Evolutionary conservation across 2,113 vertebrate genomes (phyloP).

Genomic region (Sinocyclocheilus anshuiensis): DNA sequence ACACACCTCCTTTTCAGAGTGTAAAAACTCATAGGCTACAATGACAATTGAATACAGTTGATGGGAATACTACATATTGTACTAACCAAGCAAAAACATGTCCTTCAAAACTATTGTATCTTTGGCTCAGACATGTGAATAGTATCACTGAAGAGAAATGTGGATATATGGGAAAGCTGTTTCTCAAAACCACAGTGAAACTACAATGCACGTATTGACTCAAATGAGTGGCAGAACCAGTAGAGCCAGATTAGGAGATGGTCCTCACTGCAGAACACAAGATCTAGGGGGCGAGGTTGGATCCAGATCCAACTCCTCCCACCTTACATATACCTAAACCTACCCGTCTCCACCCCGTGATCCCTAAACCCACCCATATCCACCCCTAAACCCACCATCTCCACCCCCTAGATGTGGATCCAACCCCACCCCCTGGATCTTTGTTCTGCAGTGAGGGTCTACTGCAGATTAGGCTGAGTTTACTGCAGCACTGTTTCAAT

Average conservation of each 20-base stretch:
- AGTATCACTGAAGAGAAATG: conserved; percentile 15
- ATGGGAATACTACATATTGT: neutral
- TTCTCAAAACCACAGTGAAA: conserved; percentile 74
- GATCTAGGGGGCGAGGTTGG: too few species aligned
- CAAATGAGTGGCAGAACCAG: conserved; percentile 74
- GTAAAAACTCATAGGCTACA: neutral
- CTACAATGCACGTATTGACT: conserved; percentile 67
- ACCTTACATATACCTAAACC: too few species aligned
- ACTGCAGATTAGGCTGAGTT: conserved; percentile 45
- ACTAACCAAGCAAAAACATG: neutral
- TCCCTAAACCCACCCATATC: too few species aligned
- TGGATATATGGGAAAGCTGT: conserved; percentile 63
- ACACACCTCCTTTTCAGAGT: neutral
- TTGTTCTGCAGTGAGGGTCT: too few species aligned
- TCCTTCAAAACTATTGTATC: neutral
- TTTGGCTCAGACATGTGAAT: neutral
- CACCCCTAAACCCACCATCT: too few species aligned
- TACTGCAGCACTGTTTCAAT: neutral
- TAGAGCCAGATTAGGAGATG: conserved; percentile 56
- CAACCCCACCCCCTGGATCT: too few species aligned
- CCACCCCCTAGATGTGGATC: too few species aligned
- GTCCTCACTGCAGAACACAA: too few species aligned
- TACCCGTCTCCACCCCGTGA: too few species aligned
- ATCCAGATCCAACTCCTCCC: too few species aligned
- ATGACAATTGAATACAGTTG: neutral